Base-by-base conservation (phyloP, 2,888 invertebrate species). In the Syrista parreyssii region DNA sequence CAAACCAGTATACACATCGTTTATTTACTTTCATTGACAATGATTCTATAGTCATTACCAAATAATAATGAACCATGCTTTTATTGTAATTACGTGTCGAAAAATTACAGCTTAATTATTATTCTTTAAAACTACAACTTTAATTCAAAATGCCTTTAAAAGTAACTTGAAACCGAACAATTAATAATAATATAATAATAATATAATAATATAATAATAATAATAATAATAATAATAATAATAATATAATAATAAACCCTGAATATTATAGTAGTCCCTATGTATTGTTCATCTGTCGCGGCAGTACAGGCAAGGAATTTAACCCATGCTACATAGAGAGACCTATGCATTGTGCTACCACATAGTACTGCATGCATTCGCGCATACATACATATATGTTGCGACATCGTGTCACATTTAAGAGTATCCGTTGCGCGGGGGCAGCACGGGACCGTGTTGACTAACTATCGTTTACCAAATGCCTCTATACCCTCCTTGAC, bases 21-120 rank as follows among this genome's bases (percentile, higher is more conserved):
- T 89, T 89, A 89, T 89, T 89, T 86, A 85, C 84, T 87, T 86
- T 85, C 81, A 86, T 85, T 88, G 88, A 90, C 89, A 88, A 88
- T 87, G 86, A 86, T 85, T 87, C 86, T 88, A 85, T 86, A 86
- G 86, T 88, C 85, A 87, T 86, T 86, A 86, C 82, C 83, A 85
- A 88, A 85, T 83, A 84, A 84, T 85, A 84, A 86, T 85, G 82
- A 86, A 87, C 84, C 85, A 87, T 89, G 85, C 86, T 79, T 82
- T 79, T 83, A 76, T 78, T 86, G 83, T 85, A 81, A 82, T 79
- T 82, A 84, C 82, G 83, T 83, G 85, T 86, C 84, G 83, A 87
- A 85, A 79, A 81, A 86, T 87, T 87, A 89, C 87, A 89, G 80
- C 86, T 88, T 87, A 88, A 86, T 80, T 82, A 75, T 84, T 88